These are phyloP conservation scores for Corydoras maculifer DNA, from an alignment of 2,113 vertebrate species.

Conservation along the genomic window DNA sequence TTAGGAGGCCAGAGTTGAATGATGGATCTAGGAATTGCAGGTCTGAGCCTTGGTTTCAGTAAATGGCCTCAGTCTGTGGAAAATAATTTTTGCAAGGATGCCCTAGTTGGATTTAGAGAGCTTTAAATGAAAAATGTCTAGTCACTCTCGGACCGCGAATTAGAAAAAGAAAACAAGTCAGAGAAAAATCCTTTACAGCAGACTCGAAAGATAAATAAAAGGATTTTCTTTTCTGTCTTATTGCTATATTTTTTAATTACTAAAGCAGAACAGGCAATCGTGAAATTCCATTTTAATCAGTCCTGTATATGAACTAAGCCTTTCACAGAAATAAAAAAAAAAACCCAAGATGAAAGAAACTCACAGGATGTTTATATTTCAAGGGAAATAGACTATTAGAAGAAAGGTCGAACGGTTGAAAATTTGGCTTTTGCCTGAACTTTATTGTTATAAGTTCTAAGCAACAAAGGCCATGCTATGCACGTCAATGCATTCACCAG, in stretches of 20 bases:
- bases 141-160: neutral
- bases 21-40: constrained; percentile 1
- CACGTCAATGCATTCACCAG: neutral
- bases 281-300: constrained; percentile 2
- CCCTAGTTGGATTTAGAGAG: neutral
- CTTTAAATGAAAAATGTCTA: constrained; percentile 3
- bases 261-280: neutral
- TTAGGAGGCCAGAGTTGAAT: neutral
- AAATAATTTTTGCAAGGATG: constrained; percentile 13
- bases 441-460: constrained; percentile 8
- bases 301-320: constrained; percentile 20
- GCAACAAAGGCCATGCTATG: constrained; percentile 4
- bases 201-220: neutral
- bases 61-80: neutral
- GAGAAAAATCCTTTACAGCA: neutral
- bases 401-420: neutral
- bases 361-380: neutral
- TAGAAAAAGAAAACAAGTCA: neutral
- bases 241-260: neutral
- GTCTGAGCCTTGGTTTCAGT: neutral
- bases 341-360: constrained; percentile 1
- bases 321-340: constrained; percentile 5
- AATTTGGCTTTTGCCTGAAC: constrained; percentile 32
- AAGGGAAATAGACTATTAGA: neutral
- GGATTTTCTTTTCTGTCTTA: neutral